Base-by-base conservation (phyloP, 2,113 vertebrate species). In the Neotragus pygmaeus region DNA sequence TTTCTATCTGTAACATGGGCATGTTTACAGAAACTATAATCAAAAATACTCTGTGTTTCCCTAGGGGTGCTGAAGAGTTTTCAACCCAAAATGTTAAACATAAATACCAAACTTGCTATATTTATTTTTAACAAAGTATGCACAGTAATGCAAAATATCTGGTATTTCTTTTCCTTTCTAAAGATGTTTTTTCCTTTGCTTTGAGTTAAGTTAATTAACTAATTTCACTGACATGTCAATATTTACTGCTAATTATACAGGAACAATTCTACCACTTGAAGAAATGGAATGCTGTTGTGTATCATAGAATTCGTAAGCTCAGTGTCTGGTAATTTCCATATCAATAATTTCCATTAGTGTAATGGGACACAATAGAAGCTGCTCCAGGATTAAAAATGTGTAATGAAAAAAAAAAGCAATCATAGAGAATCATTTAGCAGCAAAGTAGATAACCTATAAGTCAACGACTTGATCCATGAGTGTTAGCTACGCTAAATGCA, bases 291-390 rank as follows among this genome's bases (percentile, higher is more conserved):
- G 95, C 57, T 88, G 97, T 97, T 94, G 83, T 62, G 47, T 39
- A 84, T 47, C 92, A 62, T 10, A 39, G 91, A 96, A 82, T 80
- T 89, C 49, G 88, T 95, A 94, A 4, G 2, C 88, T 96, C 77
- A n/a, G 95, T 78, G 96, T 92, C 94, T 80, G 47, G 77, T 92
- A 97, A 97, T 98, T 97, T 98, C 88, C 91, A 88, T 98, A 98
- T 97, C 98, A 96, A 85, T 98, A 98, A 91, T 97, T 98, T 94
- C 93, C 97, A 98, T 97, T 98, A 97, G 90, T 21, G 88, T 97
- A 98, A 98, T 98, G 94, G 96, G 94, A 96, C 92, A 64, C 95
- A 96, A 82, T n/a, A 81, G 96, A 90, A 94, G 21, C 94, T 96
- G 70, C 88, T 97, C 92, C 90, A 89, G 92, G 94, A 98, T 97